Percentiles rank a stretch among this genome's conserved stretches.
Conservation (phyloP, 2,113 vertebrate species). For the Jaculus jaculus region DNA sequence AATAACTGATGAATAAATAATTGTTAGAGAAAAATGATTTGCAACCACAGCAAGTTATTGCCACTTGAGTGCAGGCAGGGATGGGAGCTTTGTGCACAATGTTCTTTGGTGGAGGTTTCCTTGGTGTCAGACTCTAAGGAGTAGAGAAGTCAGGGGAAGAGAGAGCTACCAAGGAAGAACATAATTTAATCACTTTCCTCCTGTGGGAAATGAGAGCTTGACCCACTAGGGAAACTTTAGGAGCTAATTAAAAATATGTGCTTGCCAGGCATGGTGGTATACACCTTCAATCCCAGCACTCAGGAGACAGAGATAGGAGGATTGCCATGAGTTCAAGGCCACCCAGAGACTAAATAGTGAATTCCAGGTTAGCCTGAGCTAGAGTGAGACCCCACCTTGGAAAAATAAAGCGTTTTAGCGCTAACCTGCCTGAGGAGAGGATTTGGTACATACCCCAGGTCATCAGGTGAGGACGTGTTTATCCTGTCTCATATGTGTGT, state of each 20-base stretch:
- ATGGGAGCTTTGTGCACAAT: background rate
- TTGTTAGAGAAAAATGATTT: background rate
- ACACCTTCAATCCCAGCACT: too few species aligned
- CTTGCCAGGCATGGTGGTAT: too few species aligned
- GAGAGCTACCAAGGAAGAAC: background rate
- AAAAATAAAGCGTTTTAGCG: too few species aligned
- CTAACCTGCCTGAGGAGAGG: background rate
- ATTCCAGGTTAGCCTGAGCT: too few species aligned
- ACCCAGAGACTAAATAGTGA: too few species aligned
- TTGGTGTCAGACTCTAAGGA: background rate
- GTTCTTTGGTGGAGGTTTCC: background rate
- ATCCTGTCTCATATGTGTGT: too few species aligned
- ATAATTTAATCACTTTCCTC: background rate
- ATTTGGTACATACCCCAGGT: background rate
- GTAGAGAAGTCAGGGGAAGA: background rate
- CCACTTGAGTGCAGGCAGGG: too few species aligned
- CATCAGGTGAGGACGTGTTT: background rate
- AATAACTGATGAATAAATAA: conserved; percentile 10
- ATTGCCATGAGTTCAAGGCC: too few species aligned
- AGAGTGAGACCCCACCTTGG: too few species aligned
- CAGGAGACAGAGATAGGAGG: too few species aligned
- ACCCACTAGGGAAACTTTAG: background rate
- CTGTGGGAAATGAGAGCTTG: background rate
- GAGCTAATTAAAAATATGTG: background rate
- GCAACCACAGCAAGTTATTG: background rate